Conservation (phyloP, 2,113 vertebrate species). For the Hemibates koningsi region DNA sequence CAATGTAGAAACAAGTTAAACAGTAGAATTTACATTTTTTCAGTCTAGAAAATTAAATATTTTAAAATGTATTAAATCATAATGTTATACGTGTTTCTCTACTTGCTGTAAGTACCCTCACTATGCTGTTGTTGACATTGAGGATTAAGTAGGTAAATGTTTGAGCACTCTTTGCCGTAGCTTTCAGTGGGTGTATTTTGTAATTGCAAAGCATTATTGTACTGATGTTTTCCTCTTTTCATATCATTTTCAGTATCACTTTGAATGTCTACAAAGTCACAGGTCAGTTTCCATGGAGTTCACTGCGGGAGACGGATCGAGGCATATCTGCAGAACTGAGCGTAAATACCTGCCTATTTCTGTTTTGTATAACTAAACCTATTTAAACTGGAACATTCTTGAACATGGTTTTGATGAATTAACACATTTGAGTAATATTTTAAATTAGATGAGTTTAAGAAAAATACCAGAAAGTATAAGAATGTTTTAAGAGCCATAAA, state of each 20-base stretch:
- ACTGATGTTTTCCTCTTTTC: background rate
- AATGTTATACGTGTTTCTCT: background rate
- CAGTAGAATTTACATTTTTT: background rate
- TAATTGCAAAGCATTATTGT: background rate
- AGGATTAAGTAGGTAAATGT: background rate
- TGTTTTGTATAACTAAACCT: background rate
- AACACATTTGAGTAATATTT: background rate
- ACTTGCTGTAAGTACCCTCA: background rate
- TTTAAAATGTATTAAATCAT: background rate
- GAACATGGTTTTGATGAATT: background rate
- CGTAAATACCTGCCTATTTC: slow-evolving; percentile 59
- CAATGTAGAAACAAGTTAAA: background rate
- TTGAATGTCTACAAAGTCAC: slow-evolving; percentile 92
- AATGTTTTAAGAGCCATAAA: background rate
- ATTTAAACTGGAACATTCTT: background rate
- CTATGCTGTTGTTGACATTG: background rate
- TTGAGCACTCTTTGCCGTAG: background rate
- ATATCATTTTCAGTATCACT: slow-evolving; percentile 74
- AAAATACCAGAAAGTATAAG: background rate
- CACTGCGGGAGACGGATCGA: slow-evolving; percentile 90
- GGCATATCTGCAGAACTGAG: slow-evolving; percentile 87
- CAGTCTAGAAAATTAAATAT: background rate
- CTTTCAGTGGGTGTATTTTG: background rate
- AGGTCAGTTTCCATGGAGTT: slow-evolving; percentile 98
- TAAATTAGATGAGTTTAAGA: background rate